phyloP scores from a whole-genome alignment of 2,888 invertebrate species.

The Myopa testacea region DNA sequence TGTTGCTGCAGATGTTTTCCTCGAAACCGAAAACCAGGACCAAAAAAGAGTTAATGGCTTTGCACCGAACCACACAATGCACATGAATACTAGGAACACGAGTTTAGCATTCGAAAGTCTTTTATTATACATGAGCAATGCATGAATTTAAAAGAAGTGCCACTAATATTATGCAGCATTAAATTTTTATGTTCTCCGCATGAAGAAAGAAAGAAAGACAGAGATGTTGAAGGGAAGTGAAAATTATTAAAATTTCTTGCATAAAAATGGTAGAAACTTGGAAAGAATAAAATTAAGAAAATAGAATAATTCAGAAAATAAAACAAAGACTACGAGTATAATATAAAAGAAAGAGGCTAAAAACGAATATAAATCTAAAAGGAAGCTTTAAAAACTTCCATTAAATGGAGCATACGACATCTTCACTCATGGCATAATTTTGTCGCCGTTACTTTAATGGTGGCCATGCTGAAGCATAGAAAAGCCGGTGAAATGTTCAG shows the following conservation, averaged over 20 bases:
- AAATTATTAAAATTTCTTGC: background rate
- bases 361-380: background rate
- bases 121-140: background rate
- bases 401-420: background rate
- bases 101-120: too few relatives aligned
- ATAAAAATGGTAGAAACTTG: background rate
- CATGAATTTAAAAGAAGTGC: background rate
- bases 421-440: slow-evolving; percentile 17
- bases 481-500: slow-evolving; percentile 13
- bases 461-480: background rate
- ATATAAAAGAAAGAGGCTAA: background rate
- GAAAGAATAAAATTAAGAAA: background rate
- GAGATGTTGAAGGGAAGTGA: background rate
- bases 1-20: too few relatives aligned
- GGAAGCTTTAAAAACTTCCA: background rate
- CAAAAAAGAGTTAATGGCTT: too few relatives aligned
- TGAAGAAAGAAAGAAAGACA: background rate
- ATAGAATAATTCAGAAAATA: background rate
- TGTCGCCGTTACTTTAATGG: background rate
- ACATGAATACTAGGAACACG: too few relatives aligned
- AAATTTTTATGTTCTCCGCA: background rate
- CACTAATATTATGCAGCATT: background rate
- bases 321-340: background rate
- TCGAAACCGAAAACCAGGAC: too few relatives aligned
- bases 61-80: too few relatives aligned